Conservation (phyloP, 2,113 vertebrate genomes). For the Gasterosteus aculeatus region DNA sequence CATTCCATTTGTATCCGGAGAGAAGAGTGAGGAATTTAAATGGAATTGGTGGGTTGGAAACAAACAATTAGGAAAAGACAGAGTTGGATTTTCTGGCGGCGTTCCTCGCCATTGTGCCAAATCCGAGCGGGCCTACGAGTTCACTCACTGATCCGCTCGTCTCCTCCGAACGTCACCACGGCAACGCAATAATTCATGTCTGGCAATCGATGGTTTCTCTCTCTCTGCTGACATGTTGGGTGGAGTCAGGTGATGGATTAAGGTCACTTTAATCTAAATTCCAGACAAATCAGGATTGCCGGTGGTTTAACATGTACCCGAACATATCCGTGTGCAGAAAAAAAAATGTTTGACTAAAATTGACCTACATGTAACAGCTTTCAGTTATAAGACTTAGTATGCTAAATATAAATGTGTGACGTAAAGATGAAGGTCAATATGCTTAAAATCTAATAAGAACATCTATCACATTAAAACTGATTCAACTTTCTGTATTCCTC, state of each 20-base stretch:
- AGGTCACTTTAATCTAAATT: slow-evolving; percentile 71
- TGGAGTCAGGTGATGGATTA: slow-evolving; percentile 67
- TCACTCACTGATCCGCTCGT: slow-evolving; percentile 35
- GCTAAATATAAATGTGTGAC: background rate
- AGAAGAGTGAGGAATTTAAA: slow-evolving; percentile 39
- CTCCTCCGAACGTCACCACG: slow-evolving; percentile 21
- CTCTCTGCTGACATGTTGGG: slow-evolving; percentile 11
- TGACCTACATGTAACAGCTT: slow-evolving; percentile 22
- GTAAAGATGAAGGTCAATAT: too few species aligned
- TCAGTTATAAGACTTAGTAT: background rate
- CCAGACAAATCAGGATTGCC: slow-evolving; percentile 59
- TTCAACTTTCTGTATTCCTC: background rate
- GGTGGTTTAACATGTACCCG: slow-evolving; percentile 42
- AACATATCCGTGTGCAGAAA: slow-evolving; percentile 33
- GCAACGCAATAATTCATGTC: slow-evolving; percentile 27
- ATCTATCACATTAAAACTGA: background rate
- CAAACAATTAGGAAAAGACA: slow-evolving; percentile 36
- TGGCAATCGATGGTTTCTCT: slow-evolving; percentile 6
- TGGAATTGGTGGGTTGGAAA: slow-evolving; percentile 52
- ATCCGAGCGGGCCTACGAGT: slow-evolving; percentile 46
- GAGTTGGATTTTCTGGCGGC: slow-evolving; percentile 52
- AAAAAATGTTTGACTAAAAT: background rate
- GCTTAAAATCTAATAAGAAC: background rate
- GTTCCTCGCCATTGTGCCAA: slow-evolving; percentile 47
- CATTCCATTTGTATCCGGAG: slow-evolving; percentile 41